These are phyloP conservation scores for Tetraneura akinire DNA, from an alignment of 1,140 invertebrate species.

Conservation along the genomic window DNA sequence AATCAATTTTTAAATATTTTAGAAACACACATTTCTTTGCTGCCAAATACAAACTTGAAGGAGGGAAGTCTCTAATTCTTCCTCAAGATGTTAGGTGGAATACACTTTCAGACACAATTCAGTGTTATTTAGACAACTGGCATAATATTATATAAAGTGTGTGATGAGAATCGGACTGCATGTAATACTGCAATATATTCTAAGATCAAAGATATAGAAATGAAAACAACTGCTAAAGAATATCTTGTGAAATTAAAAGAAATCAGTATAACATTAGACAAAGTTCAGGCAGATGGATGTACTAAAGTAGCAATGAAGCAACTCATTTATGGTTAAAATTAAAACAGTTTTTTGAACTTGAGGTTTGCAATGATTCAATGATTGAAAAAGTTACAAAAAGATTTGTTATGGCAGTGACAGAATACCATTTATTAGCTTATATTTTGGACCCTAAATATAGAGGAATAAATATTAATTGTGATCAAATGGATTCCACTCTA, in stretches of 20 bases:
- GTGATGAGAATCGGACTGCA: background rate
- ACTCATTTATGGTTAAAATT: slow-evolving; percentile 29
- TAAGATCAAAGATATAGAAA: background rate
- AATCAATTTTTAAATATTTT: slow-evolving; percentile 20
- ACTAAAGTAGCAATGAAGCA: slow-evolving; percentile 16
- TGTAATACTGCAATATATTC: background rate
- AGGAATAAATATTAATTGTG: background rate
- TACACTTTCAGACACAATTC: background rate
- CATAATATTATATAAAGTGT: background rate
- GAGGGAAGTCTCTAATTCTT: background rate
- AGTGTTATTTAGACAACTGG: slow-evolving; percentile 15
- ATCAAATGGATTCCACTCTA: background rate
- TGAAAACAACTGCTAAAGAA: slow-evolving; percentile 5
- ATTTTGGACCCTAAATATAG: slow-evolving; percentile 29
- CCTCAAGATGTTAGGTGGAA: slow-evolving; percentile 33
- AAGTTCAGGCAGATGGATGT: slow-evolving; percentile 17
- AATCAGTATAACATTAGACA: background rate
- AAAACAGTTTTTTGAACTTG: slow-evolving; percentile 23
- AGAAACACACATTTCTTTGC: slow-evolving; percentile 5
- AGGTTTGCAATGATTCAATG: background rate
- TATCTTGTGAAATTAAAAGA: slow-evolving; percentile 4
- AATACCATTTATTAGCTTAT: slow-evolving; percentile 16
- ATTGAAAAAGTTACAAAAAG: background rate
- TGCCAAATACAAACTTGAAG: slow-evolving; percentile 6
- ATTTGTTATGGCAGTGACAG: slow-evolving; percentile 3